A percentile compares a stretch with the other conserved stretches of the same genome.
These are phyloP conservation scores for Karalla daura DNA, from an alignment of 2,797 vertebrate genomes.

Conservation along the genomic window DNA sequence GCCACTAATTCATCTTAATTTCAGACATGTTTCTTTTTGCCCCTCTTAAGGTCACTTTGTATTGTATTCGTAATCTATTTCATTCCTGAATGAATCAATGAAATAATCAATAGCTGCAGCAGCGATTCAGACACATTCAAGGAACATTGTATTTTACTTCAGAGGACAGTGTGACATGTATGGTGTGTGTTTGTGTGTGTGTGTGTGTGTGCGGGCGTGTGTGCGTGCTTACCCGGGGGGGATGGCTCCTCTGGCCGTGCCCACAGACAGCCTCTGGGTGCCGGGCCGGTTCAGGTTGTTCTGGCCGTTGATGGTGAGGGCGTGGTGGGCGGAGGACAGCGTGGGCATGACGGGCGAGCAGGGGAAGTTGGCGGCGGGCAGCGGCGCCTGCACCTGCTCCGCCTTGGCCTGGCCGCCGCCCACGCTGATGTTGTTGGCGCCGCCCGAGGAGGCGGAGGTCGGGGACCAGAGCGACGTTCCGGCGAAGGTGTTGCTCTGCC, in stretches of 20 bases:
- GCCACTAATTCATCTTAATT: too few species aligned
- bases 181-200: slow-evolving; percentile 11
- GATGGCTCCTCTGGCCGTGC: slow-evolving; percentile 86
- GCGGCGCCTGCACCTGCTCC: slow-evolving; percentile 81
- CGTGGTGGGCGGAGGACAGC: slow-evolving; percentile 76
- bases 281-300: slow-evolving; percentile 97
- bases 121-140: too few species aligned
- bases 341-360: slow-evolving; percentile 82
- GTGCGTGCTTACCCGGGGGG: slow-evolving; percentile 89
- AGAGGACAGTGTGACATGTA: too few species aligned
- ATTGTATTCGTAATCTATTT: too few species aligned
- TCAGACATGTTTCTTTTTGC: too few species aligned
- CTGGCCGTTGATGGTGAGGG: slow-evolving; percentile 88
- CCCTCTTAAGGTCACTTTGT: too few species aligned
- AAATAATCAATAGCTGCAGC: too few species aligned
- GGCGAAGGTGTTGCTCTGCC: slow-evolving; percentile 92
- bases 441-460: slow-evolving; percentile 71
- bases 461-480: slow-evolving; percentile 88
- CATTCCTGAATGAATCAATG: too few species aligned
- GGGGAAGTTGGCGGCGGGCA: slow-evolving; percentile 77
- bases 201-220: background rate
- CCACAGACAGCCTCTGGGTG: slow-evolving; percentile 86
- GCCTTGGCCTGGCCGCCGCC: slow-evolving; percentile 79
- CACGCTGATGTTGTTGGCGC: slow-evolving; percentile 77
- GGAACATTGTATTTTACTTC: too few species aligned